Percentiles rank a stretch among this genome's conserved stretches.
These are phyloP conservation scores for Crossocerus cetratus DNA, from an alignment of 2,888 invertebrate genomes.

Conservation along the genomic window DNA sequence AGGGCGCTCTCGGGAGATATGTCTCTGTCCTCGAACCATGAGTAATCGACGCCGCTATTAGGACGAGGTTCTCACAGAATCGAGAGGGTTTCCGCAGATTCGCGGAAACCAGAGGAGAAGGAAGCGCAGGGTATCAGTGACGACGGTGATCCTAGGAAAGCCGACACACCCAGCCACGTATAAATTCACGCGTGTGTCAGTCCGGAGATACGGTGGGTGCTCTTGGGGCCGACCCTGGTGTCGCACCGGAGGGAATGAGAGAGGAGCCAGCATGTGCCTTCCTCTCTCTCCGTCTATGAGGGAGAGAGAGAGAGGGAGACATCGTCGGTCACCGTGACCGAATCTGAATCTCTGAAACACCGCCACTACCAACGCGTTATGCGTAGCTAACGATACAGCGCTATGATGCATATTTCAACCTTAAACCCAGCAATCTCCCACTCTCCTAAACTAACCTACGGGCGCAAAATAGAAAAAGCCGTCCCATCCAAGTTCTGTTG, in stretches of 20 bases:
- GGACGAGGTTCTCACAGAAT: conserved; percentile 1
- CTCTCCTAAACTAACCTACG: too few species aligned
- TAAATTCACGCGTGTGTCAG: conserved; percentile 56
- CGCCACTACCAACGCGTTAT: conserved; percentile 61
- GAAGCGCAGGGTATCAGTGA: conserved; percentile 47
- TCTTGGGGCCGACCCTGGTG: conserved; percentile 52
- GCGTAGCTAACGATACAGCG: conserved; percentile 27
- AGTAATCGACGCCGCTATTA: neutral
- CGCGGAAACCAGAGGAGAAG: conserved; percentile 43
- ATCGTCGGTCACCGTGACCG: conserved; percentile 73
- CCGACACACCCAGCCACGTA: conserved; percentile 46
- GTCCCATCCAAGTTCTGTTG: too few species aligned
- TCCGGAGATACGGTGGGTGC: conserved; percentile 76
- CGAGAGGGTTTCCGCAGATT: conserved; percentile 28
- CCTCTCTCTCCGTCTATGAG: too few species aligned
- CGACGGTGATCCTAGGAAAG: conserved; percentile 43
- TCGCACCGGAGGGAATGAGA: conserved; percentile 45
- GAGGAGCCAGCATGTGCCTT: conserved; percentile 46
- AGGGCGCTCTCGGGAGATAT: too few species aligned
- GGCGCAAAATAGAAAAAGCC: too few species aligned
- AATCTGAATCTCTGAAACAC: conserved; percentile 71
- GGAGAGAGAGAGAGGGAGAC: conserved; percentile 39
- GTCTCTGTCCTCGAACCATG: too few species aligned
- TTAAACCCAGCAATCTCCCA: too few species aligned
- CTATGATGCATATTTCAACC: too few species aligned